A percentile compares a stretch with the other conserved stretches of the same genome.
These are phyloP conservation scores for Clarias platycephalus DNA, from an alignment of 2,797 vertebrate genomes.

Conservation along the genomic window DNA sequence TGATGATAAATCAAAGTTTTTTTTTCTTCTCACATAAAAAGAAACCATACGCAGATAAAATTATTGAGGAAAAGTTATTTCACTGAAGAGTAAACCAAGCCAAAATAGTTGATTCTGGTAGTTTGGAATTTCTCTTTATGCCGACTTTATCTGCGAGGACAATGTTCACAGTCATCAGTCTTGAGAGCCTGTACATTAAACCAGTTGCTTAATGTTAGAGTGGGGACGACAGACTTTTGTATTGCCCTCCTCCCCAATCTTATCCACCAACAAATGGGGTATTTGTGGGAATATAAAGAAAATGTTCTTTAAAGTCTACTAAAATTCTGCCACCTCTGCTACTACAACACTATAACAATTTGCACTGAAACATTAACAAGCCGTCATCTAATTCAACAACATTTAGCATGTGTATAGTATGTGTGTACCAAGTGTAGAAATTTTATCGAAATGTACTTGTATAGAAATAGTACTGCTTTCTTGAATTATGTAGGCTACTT, in stretches of 20 bases:
- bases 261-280: neutral
- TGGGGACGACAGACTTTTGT: neutral
- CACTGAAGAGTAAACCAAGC: neutral
- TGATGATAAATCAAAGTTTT: neutral
- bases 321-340: neutral
- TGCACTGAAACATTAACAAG: slow-evolving; percentile 53
- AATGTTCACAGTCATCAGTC: neutral
- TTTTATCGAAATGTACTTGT: slow-evolving; percentile 5
- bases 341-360: slow-evolving; percentile 18
- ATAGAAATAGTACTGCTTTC: slow-evolving; percentile 14
- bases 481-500: neutral
- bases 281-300: neutral
- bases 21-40: neutral
- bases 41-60: neutral
- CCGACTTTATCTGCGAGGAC: neutral
- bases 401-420: slow-evolving; percentile 39
- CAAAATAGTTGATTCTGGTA: neutral
- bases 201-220: neutral
- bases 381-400: slow-evolving; percentile 21
- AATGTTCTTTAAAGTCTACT: neutral
- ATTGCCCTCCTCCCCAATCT: neutral
- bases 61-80: neutral
- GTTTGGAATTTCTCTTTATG: neutral
- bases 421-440: slow-evolving; percentile 9
- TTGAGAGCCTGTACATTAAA: neutral